These are phyloP conservation scores for Temnothorax rugatulus DNA, from an alignment of 2,888 invertebrate genomes.

Conservation along the genomic window DNA sequence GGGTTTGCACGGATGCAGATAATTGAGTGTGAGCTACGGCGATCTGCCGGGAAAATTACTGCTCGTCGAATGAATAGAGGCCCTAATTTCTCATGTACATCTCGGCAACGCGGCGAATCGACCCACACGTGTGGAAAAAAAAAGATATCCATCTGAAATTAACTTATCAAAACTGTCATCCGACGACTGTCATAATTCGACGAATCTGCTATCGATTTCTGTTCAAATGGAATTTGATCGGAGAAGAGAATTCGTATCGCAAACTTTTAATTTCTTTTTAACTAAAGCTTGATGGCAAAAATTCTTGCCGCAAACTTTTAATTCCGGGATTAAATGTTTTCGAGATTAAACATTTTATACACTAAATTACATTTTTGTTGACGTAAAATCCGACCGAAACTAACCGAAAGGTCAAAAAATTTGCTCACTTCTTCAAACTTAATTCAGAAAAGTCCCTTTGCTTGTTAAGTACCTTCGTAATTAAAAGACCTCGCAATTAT, in stretches of 20 bases:
- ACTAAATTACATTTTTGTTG: background rate
- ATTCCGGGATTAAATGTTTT: background rate
- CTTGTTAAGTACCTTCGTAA: background rate
- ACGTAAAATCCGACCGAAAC: background rate
- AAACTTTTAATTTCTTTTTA: slow-evolving; percentile 5
- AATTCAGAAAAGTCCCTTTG: background rate
- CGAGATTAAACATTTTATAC: background rate
- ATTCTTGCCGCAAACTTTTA: background rate
- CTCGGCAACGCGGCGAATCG: background rate
- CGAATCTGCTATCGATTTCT: background rate
- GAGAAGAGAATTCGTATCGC: background rate
- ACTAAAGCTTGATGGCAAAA: background rate
- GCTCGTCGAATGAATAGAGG: slow-evolving; percentile 19
- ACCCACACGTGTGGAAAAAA: background rate
- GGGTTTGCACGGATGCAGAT: slow-evolving; percentile 33
- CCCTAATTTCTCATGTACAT: slow-evolving; percentile 19
- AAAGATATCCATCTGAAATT: background rate
- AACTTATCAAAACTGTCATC: background rate
- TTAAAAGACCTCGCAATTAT: slow-evolving; percentile 25
- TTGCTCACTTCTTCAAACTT: background rate
- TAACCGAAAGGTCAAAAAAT: background rate
- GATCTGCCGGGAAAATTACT: slow-evolving; percentile 40
- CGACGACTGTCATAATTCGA: background rate
- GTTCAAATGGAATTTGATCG: background rate
- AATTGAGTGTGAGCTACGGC: slow-evolving; percentile 41